Base-by-base conservation (phyloP, 2,888 invertebrate genomes). In the Nomada ruficornis region DNA sequence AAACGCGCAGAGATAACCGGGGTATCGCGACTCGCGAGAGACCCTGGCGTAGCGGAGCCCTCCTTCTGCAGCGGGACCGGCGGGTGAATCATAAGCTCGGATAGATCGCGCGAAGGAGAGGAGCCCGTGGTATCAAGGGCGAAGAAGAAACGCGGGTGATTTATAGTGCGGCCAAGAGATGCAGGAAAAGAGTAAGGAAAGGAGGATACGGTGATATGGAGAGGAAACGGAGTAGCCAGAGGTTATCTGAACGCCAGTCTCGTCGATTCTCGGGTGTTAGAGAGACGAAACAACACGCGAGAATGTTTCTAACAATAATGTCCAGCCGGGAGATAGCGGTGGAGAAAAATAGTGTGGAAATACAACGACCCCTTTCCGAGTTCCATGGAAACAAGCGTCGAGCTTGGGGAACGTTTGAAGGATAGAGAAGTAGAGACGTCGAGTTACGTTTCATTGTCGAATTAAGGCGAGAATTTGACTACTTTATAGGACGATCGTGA, bases 261-360 rank as follows among this genome's bases (percentile, higher is more conserved):
- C 76, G 64, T 77, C 70, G 68, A 72, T 86, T 82, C 78, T 67
- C 69, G 77, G 59, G 62, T 68, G 44, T 69, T 67, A 47, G 71
- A 44, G 10, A 70, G 75, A 10, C 74, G 75, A 65, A 57, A 69
- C 54, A 76, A 84, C 63, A 29, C 54, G 69, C 55, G 20, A 50
- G 59, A 57, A 69, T 63, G 62, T 77, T 84, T 79, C 76, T 68
- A 81, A 83, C 71, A 86, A 86, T 81, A 83, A 78, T 77, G 84
- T 52, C 65, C 76, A 52, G 18, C 29, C 62, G 80, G 76, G 54
- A 78, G 83, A 85, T 83, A 85, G 44, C 26, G 23, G 4, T 2
- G 9, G 18, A 42, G 29, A 68, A 80, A 80, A 86, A 75, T 72
- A 81, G 57, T n/a, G 62, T 69, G 42, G n/a, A 68, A 76, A 77